A percentile compares a stretch with the other conserved stretches of the same genome.
Evolutionary conservation across 1,140 invertebrate species (phyloP).

Genomic region (Sogatella furcifera): DNA sequence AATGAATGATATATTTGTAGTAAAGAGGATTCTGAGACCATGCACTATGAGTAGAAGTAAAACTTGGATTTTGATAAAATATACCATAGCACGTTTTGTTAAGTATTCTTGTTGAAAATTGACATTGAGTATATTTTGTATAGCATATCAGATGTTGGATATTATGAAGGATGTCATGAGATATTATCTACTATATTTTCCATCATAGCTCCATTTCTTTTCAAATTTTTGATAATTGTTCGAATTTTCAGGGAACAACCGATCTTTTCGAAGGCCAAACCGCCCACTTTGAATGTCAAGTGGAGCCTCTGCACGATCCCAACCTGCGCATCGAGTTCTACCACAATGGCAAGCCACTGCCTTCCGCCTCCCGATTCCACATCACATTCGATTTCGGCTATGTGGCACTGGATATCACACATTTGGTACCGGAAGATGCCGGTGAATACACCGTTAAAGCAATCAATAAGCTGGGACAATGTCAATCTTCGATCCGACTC

Average conservation of each 20-base stretch:
- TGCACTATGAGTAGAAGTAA: too few species aligned
- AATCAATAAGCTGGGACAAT: conserved; percentile 78
- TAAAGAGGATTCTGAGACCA: too few species aligned
- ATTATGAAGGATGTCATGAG: too few species aligned
- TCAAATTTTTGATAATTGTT: too few species aligned
- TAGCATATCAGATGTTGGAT: too few species aligned
- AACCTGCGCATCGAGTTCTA: conserved; percentile 85
- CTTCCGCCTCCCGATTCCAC: conserved; percentile 78
- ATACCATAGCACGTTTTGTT: too few species aligned
- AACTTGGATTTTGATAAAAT: too few species aligned
- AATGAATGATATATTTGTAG: too few species aligned
- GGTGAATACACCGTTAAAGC: conserved; percentile 87
- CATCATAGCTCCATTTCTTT: too few species aligned
- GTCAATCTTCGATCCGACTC: conserved; percentile 67
- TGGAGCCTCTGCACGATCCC: conserved; percentile 84
- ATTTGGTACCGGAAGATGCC: conserved; percentile 84
- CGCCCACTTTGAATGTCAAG: conserved; percentile 83
- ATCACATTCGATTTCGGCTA: conserved; percentile 94
- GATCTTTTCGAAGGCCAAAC: conserved; percentile 76
- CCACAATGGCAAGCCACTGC: conserved; percentile 79
- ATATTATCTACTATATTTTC: too few species aligned
- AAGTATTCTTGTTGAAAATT: too few species aligned
- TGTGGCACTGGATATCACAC: conserved; percentile 81
- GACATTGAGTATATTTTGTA: too few species aligned
- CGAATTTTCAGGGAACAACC: conserved; percentile 53